phyloP scores from a whole-genome alignment of 2,888 invertebrate genomes.

The Pediacus dermestoides region DNA sequence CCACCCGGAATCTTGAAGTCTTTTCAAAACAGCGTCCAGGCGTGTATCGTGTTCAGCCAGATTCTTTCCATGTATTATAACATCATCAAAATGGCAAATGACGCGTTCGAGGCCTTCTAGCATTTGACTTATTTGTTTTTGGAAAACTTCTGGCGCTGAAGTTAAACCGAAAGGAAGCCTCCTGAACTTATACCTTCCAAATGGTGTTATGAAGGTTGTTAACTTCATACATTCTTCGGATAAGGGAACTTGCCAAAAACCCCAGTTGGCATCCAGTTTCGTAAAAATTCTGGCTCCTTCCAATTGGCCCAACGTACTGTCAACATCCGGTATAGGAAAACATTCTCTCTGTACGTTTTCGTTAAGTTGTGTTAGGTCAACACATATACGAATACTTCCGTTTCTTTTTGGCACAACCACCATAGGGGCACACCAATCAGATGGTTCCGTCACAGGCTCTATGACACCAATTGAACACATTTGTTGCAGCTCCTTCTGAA shows the following conservation, averaged over 20 bases:
- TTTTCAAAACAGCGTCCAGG: slow-evolving; percentile 20
- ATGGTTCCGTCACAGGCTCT: slow-evolving; percentile 6
- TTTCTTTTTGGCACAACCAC: slow-evolving; percentile 7
- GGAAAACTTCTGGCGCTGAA: slow-evolving; percentile 13
- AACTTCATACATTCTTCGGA: slow-evolving; percentile 25
- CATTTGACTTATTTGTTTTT: slow-evolving; percentile 2
- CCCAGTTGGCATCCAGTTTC: slow-evolving; percentile 23
- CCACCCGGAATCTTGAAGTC: slow-evolving; percentile 17
- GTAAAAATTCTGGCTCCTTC: slow-evolving; percentile 1
- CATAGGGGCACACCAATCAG: slow-evolving; percentile 12
- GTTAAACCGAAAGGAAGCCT: slow-evolving; percentile 29
- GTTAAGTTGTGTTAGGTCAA: slow-evolving; percentile 7
- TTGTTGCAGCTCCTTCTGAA: slow-evolving; percentile 6
- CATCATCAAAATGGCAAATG: slow-evolving; percentile 11
- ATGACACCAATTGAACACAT: slow-evolving; percentile 11
- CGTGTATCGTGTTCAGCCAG: slow-evolving; percentile 10
- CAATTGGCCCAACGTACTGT: neutral
- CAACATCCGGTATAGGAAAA: neutral
- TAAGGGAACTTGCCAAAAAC: slow-evolving; percentile 29
- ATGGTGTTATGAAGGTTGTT: slow-evolving; percentile 31
- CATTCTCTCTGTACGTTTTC: slow-evolving; percentile 8
- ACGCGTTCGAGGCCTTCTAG: slow-evolving; percentile 3
- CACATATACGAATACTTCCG: slow-evolving; percentile 10
- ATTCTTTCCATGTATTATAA: slow-evolving; percentile 4
- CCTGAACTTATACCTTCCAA: slow-evolving; percentile 25